Evolutionary conservation across 2,797 vertebrate species (phyloP).

Genomic region (Phrynocephalus vlangalii): DNA sequence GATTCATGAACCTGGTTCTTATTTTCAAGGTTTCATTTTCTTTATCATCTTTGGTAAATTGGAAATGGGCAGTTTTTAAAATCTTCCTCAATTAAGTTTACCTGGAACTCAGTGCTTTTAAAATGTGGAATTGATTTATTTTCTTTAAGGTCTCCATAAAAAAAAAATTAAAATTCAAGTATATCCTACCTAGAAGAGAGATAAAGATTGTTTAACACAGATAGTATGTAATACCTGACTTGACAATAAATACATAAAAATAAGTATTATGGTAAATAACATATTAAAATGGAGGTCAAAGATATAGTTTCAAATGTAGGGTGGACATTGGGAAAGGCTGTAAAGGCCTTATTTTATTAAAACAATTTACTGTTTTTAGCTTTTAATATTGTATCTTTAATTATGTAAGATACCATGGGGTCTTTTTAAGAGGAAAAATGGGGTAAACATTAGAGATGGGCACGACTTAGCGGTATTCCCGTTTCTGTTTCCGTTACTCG

Average conservation of each 20-base stretch:
- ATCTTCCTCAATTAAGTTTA: not conserved
- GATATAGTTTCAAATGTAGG: not conserved
- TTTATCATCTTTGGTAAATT: not conserved
- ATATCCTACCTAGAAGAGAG: not conserved
- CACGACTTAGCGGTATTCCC: no score
- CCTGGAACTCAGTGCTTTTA: not conserved
- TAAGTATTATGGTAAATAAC: not conserved
- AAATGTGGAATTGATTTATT: not conserved
- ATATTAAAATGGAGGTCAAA: not conserved
- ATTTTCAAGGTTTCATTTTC: not conserved
- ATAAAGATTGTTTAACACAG: not conserved
- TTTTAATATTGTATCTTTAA: no score
- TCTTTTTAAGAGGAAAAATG: no score
- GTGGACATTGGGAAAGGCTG: not conserved
- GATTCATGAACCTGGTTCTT: not conserved
- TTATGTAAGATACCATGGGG: no score
- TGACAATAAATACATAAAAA: not conserved
- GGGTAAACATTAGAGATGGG: no score
- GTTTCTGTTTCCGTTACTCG: no score
- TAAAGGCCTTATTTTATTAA: not conserved
- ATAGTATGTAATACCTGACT: not conserved
- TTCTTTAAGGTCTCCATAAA: not conserved
- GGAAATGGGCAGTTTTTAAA: not conserved
- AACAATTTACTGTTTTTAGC: no score
- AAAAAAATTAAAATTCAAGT: slow-evolving; percentile 2